A percentile compares a stretch with the other conserved stretches of the same genome.
Evolutionary conservation across 2,797 vertebrate genomes (phyloP).

Genomic region (Dermochelys coriacea): DNA sequence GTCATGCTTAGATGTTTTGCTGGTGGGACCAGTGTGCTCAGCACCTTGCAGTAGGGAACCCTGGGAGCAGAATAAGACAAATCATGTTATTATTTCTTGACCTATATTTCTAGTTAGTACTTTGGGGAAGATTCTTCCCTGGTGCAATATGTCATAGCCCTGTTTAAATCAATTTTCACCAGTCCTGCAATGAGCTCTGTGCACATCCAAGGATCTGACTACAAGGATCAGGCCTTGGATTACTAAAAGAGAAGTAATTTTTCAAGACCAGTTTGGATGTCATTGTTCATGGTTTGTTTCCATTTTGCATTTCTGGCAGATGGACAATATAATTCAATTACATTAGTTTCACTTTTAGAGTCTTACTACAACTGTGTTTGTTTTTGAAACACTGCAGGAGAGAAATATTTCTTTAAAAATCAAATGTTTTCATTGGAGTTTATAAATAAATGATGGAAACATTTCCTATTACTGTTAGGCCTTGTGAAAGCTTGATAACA

Average conservation of each 20-base stretch:
- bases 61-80: neutral
- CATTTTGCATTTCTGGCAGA: neutral
- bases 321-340: neutral
- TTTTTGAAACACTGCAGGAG: neutral
- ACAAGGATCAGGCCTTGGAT: neutral
- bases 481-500: neutral
- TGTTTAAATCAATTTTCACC: neutral
- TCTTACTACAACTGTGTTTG: neutral
- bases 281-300: constrained; percentile 20
- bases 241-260: neutral
- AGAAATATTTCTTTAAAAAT: neutral
- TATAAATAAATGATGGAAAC: neutral
- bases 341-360: neutral
- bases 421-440: fast-evolving
- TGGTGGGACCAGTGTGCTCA: fast-evolving
- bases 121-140: neutral
- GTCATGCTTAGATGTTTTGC: fast-evolving
- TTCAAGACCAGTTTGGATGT: constrained; percentile 14
- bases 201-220: fast-evolving
- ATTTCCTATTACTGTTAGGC: fast-evolving
- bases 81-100: neutral
- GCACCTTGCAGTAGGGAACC: neutral
- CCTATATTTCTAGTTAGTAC: neutral
- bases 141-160: neutral
- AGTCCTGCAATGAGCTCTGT: neutral